Conservation (phyloP, 1,140 invertebrate species). For the Drosophila lini region DNA sequence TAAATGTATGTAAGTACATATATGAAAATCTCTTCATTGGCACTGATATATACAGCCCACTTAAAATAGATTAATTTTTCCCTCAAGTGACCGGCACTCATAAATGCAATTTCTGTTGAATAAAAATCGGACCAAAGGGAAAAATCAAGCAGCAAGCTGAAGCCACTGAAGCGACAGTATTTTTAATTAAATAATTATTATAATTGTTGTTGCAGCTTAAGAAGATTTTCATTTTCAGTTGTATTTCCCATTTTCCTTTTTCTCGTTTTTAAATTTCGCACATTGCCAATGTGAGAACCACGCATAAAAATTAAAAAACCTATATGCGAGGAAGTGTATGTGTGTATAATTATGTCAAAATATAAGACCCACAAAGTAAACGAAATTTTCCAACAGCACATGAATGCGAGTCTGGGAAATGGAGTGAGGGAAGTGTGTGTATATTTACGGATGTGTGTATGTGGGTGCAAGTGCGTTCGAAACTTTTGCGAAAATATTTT, state of each 20-base stretch:
- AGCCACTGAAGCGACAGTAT: conserved; percentile 49
- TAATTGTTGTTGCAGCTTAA: conserved; percentile 76
- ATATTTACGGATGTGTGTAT: background rate
- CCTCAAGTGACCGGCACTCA: conserved; percentile 46
- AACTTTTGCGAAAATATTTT: conserved; percentile 58
- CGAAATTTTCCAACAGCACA: conserved; percentile 43
- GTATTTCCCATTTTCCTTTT: conserved; percentile 25
- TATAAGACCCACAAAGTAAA: conserved; percentile 58
- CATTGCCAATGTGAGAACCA: conserved; percentile 25
- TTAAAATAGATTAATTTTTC: conserved; percentile 72
- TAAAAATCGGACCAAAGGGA: conserved; percentile 31
- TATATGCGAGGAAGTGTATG: conserved; percentile 1
- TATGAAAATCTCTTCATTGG: background rate
- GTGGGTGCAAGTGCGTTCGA: conserved; percentile 27
- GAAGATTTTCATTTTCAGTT: conserved; percentile 62
- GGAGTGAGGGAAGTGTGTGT: background rate
- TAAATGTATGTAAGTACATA: background rate
- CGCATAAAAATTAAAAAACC: conserved; percentile 34
- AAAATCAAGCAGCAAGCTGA: conserved; percentile 35
- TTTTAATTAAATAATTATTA: conserved; percentile 80
- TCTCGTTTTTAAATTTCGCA: conserved; percentile 22
- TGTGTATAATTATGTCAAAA: conserved; percentile 72
- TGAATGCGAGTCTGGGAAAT: conserved; percentile 3
- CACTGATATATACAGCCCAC: conserved; percentile 31
- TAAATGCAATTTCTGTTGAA: conserved; percentile 67